These are phyloP conservation scores for Anas bahamensis DNA, from an alignment of 2,797 vertebrate species.

Conservation along the genomic window DNA sequence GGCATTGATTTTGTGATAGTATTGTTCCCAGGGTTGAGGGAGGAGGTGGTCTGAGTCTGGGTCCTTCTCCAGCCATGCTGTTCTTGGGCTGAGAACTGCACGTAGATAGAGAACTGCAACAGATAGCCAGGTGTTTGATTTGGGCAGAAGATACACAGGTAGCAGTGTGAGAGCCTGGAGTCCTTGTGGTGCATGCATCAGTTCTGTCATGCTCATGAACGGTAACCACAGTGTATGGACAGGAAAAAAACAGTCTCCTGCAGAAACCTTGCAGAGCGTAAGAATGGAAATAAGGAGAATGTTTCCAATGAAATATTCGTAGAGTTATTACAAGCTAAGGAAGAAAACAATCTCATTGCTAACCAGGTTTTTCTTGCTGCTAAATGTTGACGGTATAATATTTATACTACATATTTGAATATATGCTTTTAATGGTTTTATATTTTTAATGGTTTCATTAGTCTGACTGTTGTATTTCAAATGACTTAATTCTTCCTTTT, in stretches of 20 bases:
- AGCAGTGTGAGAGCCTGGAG: not conserved
- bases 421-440: not conserved
- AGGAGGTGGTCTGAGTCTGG: not conserved
- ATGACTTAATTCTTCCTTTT: conserved; percentile 6
- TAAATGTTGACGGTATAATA: not conserved
- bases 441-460: not conserved
- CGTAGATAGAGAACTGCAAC: not conserved
- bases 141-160: not conserved
- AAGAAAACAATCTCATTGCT: not conserved
- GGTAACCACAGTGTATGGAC: fast-evolving
- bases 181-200: not conserved
- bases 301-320: no score
- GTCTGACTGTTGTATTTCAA: not conserved
- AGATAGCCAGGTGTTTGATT: not conserved
- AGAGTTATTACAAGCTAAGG: no score
- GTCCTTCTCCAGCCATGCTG: not conserved
- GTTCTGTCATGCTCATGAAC: not conserved
- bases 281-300: not conserved
- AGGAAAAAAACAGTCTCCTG: not conserved
- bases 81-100: not conserved
- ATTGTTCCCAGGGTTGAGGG: not conserved
- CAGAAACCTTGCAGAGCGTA: not conserved
- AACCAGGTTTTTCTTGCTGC: not conserved
- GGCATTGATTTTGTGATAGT: not conserved
- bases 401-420: not conserved